Percentiles rank a stretch among this genome's conserved stretches.
phyloP scores from a whole-genome alignment of 2,797 vertebrate genomes.

The Avahi laniger region DNA sequence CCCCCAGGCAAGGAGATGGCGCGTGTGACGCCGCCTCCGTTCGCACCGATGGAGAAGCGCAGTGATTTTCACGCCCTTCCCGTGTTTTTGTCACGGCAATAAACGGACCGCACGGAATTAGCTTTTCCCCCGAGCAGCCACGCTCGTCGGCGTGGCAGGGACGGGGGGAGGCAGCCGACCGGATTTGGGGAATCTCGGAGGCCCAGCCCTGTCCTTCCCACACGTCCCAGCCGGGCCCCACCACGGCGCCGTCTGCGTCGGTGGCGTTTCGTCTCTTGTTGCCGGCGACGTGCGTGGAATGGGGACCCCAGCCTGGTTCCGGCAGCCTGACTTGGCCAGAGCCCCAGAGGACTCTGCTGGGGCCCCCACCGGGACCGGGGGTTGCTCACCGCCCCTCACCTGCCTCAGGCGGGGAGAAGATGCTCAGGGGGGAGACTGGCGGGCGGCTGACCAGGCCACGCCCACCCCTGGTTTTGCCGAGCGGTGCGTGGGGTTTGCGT shows the following conservation, averaged over 20 bases:
- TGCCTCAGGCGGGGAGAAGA: neutral
- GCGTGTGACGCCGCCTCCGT: fast-evolving
- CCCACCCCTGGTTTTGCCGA: neutral
- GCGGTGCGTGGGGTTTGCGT: neutral
- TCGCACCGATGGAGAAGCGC: neutral
- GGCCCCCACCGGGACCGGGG: neutral
- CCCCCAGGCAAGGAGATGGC: no score
- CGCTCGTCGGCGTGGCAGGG: no score
- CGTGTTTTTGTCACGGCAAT: neutral
- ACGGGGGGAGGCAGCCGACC: neutral
- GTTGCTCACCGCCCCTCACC: neutral
- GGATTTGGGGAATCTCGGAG: neutral
- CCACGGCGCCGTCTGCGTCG: neutral
- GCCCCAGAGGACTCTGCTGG: neutral
- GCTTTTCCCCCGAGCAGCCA: neutral
- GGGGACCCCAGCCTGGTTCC: neutral
- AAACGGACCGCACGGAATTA: neutral
- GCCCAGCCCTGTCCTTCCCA: no score
- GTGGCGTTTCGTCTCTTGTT: neutral
- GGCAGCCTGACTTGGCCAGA: neutral
- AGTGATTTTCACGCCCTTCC: no score
- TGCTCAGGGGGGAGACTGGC: neutral
- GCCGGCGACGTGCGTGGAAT: neutral
- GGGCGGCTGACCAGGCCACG: neutral
- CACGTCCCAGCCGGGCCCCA: neutral